A percentile compares a stretch with the other conserved stretches of the same genome.
These are phyloP conservation scores for Scolopax rusticola DNA, from an alignment of 2,797 vertebrate genomes.

Conservation along the genomic window DNA sequence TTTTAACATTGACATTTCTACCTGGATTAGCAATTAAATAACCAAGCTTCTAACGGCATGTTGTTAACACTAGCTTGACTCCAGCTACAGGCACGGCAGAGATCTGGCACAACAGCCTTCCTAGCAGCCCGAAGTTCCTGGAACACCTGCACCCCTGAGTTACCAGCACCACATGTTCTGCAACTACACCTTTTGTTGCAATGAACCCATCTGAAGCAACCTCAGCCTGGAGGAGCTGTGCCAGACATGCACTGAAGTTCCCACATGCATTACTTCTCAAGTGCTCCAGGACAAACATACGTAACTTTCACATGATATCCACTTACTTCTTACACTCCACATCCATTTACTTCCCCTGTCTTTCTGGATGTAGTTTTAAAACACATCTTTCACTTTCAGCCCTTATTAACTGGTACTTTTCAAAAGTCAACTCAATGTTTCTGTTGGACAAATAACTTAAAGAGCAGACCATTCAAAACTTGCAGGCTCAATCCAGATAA, in stretches of 20 bases:
- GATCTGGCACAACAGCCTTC: not conserved
- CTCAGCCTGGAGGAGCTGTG: not conserved
- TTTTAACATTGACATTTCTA: not conserved
- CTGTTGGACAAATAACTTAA: not conserved
- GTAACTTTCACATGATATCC: not conserved
- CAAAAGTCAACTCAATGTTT: not conserved
- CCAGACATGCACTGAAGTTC: not conserved
- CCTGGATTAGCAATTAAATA: not conserved
- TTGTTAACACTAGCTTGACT: not conserved
- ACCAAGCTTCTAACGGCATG: not conserved
- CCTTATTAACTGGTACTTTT: not conserved
- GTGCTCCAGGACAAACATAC: not conserved
- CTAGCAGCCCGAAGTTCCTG: not conserved
- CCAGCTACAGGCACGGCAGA: not conserved
- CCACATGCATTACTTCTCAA: not conserved
- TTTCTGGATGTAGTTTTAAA: not conserved
- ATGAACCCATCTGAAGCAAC: not conserved
- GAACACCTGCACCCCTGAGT: fast-evolving
- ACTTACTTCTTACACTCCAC: not conserved
- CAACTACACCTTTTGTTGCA: not conserved
- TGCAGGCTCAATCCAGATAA: not conserved
- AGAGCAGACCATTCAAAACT: not conserved
- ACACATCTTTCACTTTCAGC: not conserved
- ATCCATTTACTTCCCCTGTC: not conserved
- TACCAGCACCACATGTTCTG: not conserved